phyloP scores from a whole-genome alignment of 1,140 invertebrate genomes.

The Coboldia fuscipes region DNA sequence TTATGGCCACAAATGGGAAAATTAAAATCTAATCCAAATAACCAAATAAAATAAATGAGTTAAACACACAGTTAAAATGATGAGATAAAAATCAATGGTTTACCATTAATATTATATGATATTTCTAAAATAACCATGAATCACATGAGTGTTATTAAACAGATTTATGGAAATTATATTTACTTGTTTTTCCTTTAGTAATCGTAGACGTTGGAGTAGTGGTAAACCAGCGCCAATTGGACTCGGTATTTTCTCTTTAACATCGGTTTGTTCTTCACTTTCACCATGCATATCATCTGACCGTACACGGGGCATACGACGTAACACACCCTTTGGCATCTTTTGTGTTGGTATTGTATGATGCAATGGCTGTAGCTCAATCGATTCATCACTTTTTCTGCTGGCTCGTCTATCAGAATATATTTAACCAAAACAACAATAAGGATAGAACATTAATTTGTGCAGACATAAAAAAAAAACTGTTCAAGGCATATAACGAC shows the following conservation, averaged over 20 bases:
- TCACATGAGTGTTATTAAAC: too few species aligned
- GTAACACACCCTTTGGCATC: slow-evolving; percentile 27
- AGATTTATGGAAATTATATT: too few species aligned
- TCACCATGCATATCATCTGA: slow-evolving; percentile 36
- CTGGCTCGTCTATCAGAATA: slow-evolving; percentile 11
- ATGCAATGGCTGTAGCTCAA: slow-evolving; percentile 41
- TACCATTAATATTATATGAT: too few species aligned
- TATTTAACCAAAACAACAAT: neutral
- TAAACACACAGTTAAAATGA: too few species aligned
- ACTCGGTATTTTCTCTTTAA: slow-evolving; percentile 33
- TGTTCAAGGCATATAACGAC: too few species aligned
- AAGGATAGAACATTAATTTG: too few species aligned
- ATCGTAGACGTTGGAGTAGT: slow-evolving; percentile 45
- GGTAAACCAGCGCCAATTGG: slow-evolving; percentile 65
- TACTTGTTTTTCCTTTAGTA: slow-evolving; percentile 70
- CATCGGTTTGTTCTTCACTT: slow-evolving; percentile 25
- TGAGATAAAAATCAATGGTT: too few species aligned
- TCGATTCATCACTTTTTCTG: slow-evolving; percentile 32
- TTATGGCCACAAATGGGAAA: too few species aligned
- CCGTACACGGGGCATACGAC: slow-evolving; percentile 42
- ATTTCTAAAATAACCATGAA: too few species aligned
- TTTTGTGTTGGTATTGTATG: slow-evolving; percentile 16
- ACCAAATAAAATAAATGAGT: too few species aligned
- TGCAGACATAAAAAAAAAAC: too few species aligned
- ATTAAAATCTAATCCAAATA: too few species aligned